Evolutionary conservation across 2,797 vertebrate species (phyloP), one percentile per base, ranked within the genome.

Genomic region (Buceros bicornis): DNA sequence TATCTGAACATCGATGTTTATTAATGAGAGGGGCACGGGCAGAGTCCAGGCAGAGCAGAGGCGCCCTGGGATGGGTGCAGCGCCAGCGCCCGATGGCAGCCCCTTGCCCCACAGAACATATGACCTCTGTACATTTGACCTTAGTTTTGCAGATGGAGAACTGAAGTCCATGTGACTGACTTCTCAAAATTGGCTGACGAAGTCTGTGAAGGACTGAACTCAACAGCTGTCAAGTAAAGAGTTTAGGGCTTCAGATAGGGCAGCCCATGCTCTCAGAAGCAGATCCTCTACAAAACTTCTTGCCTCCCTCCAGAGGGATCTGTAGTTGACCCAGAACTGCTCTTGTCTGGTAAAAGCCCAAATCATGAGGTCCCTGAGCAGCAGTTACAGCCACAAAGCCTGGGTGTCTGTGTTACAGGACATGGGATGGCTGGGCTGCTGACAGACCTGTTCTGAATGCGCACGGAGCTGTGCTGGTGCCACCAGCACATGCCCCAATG

Each of bases 11-110:
- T 28, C 89, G 42, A 26, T 65, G 84, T 70, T 80, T 62, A 5
- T 21, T 77, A 40, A 54, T 24, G 45, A 87, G 47, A 3, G 42
- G 0, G 3, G 11, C 4, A 31, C 2, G 13, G 66, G 83, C 86
- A 93, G 92, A 70, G 67, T 65, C 82, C 85, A 67, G 43, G 85
- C 82, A 74, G 85, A 88, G 89, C 73, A 88, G 85, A 82, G 93
- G 79, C 78, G 89, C 71, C 71, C 67, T 8, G 40, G 62, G 71
- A 47, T 25, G 8, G 62, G 67, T 60, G 4, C 66, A 4, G 67
- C 0, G 25, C 88, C 83, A 82, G 61, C 0, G 0, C 33, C 47
- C 9, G 3, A 54, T 1, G 1, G 67, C 79, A 93, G 88, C 87
- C 71, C 71, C 69, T 17, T 35, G 71, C 53, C 90, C 89, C 89